Base-by-base conservation (phyloP, 2,113 vertebrate species). In the Melanotaenia duboulayi region DNA sequence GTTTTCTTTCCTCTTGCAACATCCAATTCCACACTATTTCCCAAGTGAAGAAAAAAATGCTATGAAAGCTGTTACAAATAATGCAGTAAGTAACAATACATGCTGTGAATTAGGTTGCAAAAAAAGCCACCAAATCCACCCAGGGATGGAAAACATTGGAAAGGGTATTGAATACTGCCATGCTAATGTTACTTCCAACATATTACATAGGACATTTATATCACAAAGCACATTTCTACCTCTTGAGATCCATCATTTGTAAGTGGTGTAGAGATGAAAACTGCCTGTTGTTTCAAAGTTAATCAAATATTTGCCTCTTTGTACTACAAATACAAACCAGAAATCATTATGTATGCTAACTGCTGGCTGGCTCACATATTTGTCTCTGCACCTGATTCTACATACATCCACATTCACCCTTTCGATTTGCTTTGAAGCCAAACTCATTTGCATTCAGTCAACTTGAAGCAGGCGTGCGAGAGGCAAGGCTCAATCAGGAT, bases 401-500 rank as follows among this genome's bases (percentile, higher is more conserved):
- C 24, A 63, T 75, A 40, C 66, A 61, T 69, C 25, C n/a, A 32
- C 39, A 39, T 42, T 24, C 20, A 55, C 7, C 13, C 17, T 64
- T 72, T 70, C 25, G 44, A 25, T 42, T n/a, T 12, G 57, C 74
- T 84, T 78, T 83, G 46, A 73, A 76, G 75, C 49, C 39, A 20
- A 66, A 35, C 51, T 80, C n/a, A 78, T 87, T 89, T 81, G 71
- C 59, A 86, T 81, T 49, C 66, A 67, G 65, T 74, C 59, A 54
- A 61, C n/a, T 57, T 58, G 17, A 73, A 81, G 59, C 51, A 52
- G 49, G 48, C 66, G 46, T 40, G 64, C 16, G 16, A 40, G 55
- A 76, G 61, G 39, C 24, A 0, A 63, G 54, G 49, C 65, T 85
- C 71, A 84, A 75, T 68, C 32, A 7, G 68, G 69, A 90, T 81